A percentile compares a stretch with the other conserved stretches of the same genome.
These are phyloP conservation scores for Thelaira solivaga DNA, from an alignment of 2,888 invertebrate species.

Conservation along the genomic window DNA sequence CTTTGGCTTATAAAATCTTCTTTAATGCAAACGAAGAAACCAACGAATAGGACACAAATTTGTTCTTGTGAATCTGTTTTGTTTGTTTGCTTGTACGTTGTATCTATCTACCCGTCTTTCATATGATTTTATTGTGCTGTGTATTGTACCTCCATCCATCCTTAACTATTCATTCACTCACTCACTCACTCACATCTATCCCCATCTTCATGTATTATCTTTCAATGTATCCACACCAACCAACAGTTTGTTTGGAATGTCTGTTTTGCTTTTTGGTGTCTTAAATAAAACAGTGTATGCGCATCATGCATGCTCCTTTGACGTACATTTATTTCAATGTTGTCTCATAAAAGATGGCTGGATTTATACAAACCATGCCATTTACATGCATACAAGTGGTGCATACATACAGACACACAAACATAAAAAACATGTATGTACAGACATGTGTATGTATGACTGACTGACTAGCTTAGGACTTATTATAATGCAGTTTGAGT, in stretches of 20 bases:
- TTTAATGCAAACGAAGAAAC: conserved; percentile 29
- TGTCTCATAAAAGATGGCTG: conserved; percentile 14
- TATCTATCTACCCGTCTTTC: conserved; percentile 2
- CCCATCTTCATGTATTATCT: conserved; percentile 32
- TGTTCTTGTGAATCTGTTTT: conserved; percentile 29
- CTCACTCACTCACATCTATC: too few species aligned
- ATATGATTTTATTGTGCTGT: neutral
- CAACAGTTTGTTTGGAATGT: conserved; percentile 33
- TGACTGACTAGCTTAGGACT: too few species aligned
- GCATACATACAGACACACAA: too few species aligned
- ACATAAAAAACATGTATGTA: too few species aligned
- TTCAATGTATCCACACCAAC: conserved; percentile 29
- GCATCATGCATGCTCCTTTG: conserved; percentile 27
- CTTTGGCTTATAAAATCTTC: conserved; percentile 64
- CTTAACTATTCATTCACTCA: conserved; percentile 33
- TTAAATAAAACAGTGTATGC: conserved; percentile 12
- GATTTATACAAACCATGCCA: too few species aligned
- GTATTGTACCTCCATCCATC: neutral
- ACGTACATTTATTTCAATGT: conserved; percentile 5
- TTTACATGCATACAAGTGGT: too few species aligned
- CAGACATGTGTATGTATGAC: too few species aligned
- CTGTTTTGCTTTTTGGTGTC: conserved; percentile 21
- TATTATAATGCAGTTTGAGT: too few species aligned
- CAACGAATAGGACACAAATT: conserved; percentile 47
- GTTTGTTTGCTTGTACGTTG: neutral